These are phyloP conservation scores for Chorisops tibialis DNA, from an alignment of 2,888 invertebrate genomes.

Conservation along the genomic window DNA sequence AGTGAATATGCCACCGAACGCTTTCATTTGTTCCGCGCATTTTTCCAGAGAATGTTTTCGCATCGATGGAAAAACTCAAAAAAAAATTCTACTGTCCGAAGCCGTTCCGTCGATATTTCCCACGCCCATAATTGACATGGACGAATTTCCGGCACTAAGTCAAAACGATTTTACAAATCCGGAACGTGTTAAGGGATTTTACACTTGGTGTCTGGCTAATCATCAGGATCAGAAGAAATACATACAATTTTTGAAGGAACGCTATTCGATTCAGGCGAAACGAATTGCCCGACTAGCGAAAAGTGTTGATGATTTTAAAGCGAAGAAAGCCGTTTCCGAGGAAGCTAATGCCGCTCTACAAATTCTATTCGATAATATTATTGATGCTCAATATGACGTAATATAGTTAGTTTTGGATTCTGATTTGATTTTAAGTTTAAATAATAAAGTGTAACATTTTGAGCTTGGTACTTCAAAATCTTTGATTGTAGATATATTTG, in stretches of 20 bases:
- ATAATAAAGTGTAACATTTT: too few relatives aligned
- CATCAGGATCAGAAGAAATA: slow-evolving; percentile 7
- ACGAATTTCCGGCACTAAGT: slow-evolving; percentile 4
- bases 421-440: not conserved
- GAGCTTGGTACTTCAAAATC: too few relatives aligned
- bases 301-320: slow-evolving; percentile 27
- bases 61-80: not conserved
- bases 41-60: slow-evolving; percentile 1
- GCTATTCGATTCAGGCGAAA: not conserved
- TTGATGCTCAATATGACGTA: slow-evolving; percentile 29
- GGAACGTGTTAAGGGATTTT: slow-evolving; percentile 5
- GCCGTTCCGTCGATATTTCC: slow-evolving; percentile 20
- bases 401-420: slow-evolving; percentile 24
- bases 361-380: slow-evolving; percentile 26
- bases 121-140: not conserved
- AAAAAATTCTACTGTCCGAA: slow-evolving; percentile 2
- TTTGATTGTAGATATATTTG: too few relatives aligned
- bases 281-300: slow-evolving; percentile 11
- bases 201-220: slow-evolving; percentile 16
- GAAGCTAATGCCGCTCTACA: slow-evolving; percentile 22
- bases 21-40: slow-evolving; percentile 3
- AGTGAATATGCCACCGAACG: not conserved
- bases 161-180: not conserved
- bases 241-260: slow-evolving; percentile 7
- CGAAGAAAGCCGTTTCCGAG: slow-evolving; percentile 13